Evolutionary conservation across 1,140 invertebrate species (phyloP).

Genomic region (Formica selysi): DNA sequence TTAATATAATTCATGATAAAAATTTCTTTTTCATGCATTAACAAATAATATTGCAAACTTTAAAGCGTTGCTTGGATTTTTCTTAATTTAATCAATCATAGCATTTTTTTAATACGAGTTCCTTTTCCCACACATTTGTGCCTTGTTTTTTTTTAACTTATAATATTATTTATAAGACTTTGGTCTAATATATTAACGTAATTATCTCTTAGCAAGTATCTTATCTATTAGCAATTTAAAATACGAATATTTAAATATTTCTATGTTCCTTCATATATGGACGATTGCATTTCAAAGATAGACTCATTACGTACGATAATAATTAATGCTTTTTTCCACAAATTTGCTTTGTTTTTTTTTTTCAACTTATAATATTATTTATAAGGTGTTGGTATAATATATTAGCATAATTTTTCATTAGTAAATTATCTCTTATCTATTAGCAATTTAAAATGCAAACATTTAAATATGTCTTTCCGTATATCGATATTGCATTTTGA

Average conservation of each 20-base stretch:
- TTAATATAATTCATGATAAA: neutral
- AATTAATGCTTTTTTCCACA: neutral
- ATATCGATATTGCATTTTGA: neutral
- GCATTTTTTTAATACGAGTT: neutral
- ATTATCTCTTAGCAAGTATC: too few species aligned
- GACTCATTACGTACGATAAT: neutral
- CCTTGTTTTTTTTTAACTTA: too few species aligned
- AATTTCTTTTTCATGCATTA: neutral
- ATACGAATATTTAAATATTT: neutral
- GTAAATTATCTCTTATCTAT: too few species aligned
- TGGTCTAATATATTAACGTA: too few species aligned
- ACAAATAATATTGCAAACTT: neutral
- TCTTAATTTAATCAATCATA: neutral
- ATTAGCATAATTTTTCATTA: too few species aligned
- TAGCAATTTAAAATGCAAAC: neutral
- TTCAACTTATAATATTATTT: too few species aligned
- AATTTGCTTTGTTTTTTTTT: too few species aligned
- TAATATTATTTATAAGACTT: too few species aligned
- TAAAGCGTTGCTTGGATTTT: neutral
- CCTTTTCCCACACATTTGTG: too few species aligned
- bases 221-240: neutral
- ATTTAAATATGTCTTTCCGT: neutral
- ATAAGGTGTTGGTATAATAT: too few species aligned
- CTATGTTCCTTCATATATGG: neutral
- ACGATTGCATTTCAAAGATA: neutral